Base-by-base conservation (phyloP, 2,113 vertebrate species). In the Macroglossus sobrinus region DNA sequence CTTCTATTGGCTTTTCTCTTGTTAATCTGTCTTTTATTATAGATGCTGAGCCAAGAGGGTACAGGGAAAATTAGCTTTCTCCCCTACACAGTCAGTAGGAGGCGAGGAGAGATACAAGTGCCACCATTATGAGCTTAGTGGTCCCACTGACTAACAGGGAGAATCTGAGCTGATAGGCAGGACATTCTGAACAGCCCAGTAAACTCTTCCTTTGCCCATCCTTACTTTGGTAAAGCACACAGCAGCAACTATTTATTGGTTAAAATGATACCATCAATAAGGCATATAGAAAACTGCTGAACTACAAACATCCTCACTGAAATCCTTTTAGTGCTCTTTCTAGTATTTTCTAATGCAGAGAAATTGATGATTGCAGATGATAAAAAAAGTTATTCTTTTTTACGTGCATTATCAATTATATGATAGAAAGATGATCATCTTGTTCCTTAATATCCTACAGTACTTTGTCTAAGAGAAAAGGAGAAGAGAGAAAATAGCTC, bases 381-480 rank as follows among this genome's bases (percentile, higher is more conserved):
- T 89, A 63, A 97, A 97, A 43, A 79, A 79, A 2, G 4, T 69
- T 93, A 38, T 95, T 81, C 3, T 88, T 94, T 94, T 93, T 76
- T 71, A 50, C 84, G 7, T 84, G 14, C 79, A 30, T 47, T 97
- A 55, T 97, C 96, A 97, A 94, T 88, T 88, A 96, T 24, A 74
- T 72, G 8, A 79, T 80, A 94, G 53, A 96, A 96, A 76, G 50
- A 59, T 89, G 50, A 94, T 91, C 61, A 95, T 87, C 0, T 1
- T 45, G 3, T 85, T 93, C 28, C 11, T 89, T 64, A 84, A 64
- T 69, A 90, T 43, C 14, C 89, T 82, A n/a, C 72, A 96, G 38
- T 61, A 92, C 53, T 97, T 97, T 88, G 21, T n/a, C 68, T 50
- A 19, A 76, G 45, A 35, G 57, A 61, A 94, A 89, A 96, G 2